Evolutionary conservation across 53 echinoderm and acorn worm genomes (phyloP).

Genomic region (Holothuria scabra): DNA sequence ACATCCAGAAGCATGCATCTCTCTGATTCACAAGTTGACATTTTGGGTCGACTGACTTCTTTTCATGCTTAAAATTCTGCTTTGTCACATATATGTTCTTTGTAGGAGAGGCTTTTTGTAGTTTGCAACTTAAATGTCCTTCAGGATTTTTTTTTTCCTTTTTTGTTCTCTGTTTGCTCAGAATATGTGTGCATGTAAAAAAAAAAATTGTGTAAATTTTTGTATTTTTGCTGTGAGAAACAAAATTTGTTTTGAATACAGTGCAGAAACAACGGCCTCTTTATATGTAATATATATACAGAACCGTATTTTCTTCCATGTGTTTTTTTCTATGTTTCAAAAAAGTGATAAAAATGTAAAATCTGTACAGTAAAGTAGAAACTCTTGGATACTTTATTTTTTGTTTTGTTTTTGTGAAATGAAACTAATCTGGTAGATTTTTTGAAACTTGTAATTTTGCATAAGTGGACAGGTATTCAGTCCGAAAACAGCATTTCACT

Average conservation of each 20-base stretch:
- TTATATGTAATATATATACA: slow-evolving; percentile 42
- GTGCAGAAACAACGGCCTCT: slow-evolving; percentile 14
- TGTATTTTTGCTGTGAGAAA: slow-evolving; percentile 41
- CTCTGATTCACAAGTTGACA: too few relatives aligned
- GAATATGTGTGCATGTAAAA: slow-evolving; percentile 45
- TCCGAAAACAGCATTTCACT: not conserved
- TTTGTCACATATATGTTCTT: slow-evolving; percentile 31
- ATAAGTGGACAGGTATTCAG: slow-evolving; percentile 41
- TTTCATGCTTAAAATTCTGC: too few relatives aligned
- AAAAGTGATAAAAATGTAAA: slow-evolving; percentile 30
- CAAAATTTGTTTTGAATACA: slow-evolving; percentile 24
- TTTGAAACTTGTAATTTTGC: too few relatives aligned
- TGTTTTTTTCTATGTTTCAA: slow-evolving; percentile 36
- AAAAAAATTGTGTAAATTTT: slow-evolving; percentile 42
- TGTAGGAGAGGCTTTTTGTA: slow-evolving; percentile 49
- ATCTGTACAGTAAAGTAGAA: slow-evolving; percentile 47
- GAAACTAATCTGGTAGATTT: slow-evolving; percentile 10
- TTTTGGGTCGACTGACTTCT: too few relatives aligned
- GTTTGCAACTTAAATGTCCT: slow-evolving; percentile 3
- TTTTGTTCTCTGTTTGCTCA: slow-evolving; percentile 7
- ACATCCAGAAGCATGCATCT: too few relatives aligned
- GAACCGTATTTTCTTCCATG: slow-evolving; percentile 39
- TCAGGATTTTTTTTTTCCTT: slow-evolving; percentile 12
- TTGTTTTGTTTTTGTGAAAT: slow-evolving; percentile 9
- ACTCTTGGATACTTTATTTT: slow-evolving; percentile 35